Base-by-base conservation (phyloP, 2,113 vertebrate genomes). In the Cnemophilus loriae region DNA sequence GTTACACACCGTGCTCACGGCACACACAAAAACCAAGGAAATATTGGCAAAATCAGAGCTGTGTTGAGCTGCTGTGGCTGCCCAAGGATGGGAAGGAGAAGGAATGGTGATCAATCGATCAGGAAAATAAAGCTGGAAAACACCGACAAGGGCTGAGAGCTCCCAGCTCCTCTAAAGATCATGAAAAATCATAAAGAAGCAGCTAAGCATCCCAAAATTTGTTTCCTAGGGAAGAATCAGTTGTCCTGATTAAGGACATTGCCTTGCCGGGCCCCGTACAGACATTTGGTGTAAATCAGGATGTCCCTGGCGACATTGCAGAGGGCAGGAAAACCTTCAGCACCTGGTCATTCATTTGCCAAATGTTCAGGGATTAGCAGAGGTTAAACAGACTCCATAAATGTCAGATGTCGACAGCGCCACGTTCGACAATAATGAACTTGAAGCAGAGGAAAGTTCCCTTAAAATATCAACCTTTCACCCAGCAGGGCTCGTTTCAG, bases 401-500 rank as follows among this genome's bases (percentile, higher is more conserved):
- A 96, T 95, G 90, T 94, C 96, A 91, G 77, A n/a, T 79, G 92
- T 82, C 5, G 3, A 85, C 74, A 68, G 92, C 53, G 14, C 56
- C 65, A 68, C 53, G 39, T 76, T 82, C 78, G 56, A 74, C 0
- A 5, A 60, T 87, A 85, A 97, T 87, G 82, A 94, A 95, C 84
- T 37, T 60, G 13, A 74, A 78, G 56, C 21, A 44, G 57, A 49
- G 74, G 69, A 82, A 90, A 95, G 67, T 91, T 93, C 87, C 74
- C 65, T 94, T 90, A 93, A 97, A 96, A 96, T 90, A 96, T 5
- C 95, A 91, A 85, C 92, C 87, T 82, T 79, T 89, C 94, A 94
- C 85, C 85, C 84, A 96, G 82, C 85, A 60, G 81, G 17, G 87
- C 89, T 96, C 64, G 17, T 80, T 64, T 35, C 35, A n/a, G 87